Conservation (phyloP, 2,888 invertebrate genomes). For the Koerneria pararmatus region DNA sequence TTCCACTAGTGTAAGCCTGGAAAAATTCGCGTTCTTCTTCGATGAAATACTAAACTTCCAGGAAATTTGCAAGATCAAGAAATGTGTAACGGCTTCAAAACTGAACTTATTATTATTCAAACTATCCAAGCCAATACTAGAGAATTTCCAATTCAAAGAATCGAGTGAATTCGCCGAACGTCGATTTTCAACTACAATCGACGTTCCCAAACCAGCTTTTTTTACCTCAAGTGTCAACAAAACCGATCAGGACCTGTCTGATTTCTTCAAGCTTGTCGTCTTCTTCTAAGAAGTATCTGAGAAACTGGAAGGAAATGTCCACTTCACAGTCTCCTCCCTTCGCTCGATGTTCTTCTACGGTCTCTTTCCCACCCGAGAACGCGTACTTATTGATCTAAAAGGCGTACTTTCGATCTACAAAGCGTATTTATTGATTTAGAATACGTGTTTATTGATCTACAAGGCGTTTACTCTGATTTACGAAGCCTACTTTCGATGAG, state of each 20-base stretch:
- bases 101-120: background rate
- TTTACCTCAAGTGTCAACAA: background rate
- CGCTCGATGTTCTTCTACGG: constrained; percentile 80
- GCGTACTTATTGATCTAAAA: constrained; percentile 83
- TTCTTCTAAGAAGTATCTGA: constrained; percentile 89
- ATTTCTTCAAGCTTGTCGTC: constrained; percentile 79
- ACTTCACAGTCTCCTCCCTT: constrained; percentile 90
- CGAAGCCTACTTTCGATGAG: no score
- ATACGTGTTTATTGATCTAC: no score
- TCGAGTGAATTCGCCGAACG: no score
- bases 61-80: constrained; percentile 10
- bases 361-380: constrained; percentile 90
- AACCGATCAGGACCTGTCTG: constrained; percentile 65
- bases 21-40: no score
- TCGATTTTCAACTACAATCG: no score
- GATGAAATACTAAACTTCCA: no score
- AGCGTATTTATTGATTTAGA: no score
- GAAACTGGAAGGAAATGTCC: constrained; percentile 89
- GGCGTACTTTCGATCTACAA: background rate
- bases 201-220: background rate
- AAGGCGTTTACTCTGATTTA: no score
- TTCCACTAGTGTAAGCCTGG: constrained; percentile 79
- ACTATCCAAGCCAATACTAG: constrained; percentile 7
- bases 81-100: no score
- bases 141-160: no score